phyloP scores from a whole-genome alignment of 2,797 vertebrate species.

The Acropternis orthonyx region DNA sequence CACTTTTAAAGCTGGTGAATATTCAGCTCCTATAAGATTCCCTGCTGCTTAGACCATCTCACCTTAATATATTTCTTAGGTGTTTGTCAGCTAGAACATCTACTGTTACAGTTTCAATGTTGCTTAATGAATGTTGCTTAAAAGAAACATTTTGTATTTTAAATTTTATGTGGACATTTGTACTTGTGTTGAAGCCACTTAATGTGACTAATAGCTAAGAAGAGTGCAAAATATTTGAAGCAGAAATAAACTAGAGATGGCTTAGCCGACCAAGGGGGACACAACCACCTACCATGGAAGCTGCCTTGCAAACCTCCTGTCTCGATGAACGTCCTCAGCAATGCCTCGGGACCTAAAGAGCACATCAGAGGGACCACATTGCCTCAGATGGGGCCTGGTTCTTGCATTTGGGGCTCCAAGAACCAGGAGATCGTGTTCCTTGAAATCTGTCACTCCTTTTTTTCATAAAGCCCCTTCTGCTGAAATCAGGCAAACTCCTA shows the following conservation, averaged over 20 bases:
- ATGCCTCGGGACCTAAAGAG: fast-evolving
- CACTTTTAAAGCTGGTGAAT: constrained; percentile 1
- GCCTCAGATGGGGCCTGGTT: neutral
- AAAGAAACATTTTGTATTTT: neutral
- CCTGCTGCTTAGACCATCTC: neutral
- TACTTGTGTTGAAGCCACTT: neutral
- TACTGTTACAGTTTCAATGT: neutral
- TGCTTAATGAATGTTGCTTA: neutral
- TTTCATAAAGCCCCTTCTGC: neutral
- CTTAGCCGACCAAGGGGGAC: neutral
- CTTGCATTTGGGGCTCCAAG: neutral
- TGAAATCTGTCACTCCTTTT: neutral
- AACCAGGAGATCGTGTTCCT: neutral
- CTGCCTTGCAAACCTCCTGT: neutral
- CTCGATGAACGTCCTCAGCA: neutral
- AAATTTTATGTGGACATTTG: neutral
- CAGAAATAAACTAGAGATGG: neutral
- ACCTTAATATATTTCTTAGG: neutral
- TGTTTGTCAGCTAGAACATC: neutral
- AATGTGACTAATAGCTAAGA: neutral
- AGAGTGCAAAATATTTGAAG: neutral
- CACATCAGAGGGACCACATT: neutral
- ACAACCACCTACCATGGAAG: neutral
- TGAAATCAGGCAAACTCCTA: neutral
- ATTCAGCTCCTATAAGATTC: constrained; percentile 1